phyloP scores from a whole-genome alignment of 2,113 vertebrate species.

The Ceyx margarethae region DNA sequence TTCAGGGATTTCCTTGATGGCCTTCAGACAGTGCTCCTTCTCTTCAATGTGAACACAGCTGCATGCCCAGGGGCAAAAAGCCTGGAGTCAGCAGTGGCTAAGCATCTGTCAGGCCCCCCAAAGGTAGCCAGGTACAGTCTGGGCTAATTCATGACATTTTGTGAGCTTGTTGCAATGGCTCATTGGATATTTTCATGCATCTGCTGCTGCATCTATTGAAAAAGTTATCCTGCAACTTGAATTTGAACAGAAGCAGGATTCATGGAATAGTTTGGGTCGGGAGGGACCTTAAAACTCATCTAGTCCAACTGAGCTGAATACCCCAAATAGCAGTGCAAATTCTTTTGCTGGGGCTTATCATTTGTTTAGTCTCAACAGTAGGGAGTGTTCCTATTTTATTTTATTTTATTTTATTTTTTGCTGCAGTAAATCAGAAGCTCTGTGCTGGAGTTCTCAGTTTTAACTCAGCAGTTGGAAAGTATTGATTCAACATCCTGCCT shows the following conservation, averaged over 20 bases:
- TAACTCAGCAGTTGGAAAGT: not conserved
- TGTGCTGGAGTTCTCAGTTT: not conserved
- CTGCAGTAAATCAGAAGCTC: not conserved
- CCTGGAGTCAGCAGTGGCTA: not conserved
- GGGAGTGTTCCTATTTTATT: not conserved
- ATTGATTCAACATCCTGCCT: not conserved
- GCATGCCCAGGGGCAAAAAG: fast-evolving
- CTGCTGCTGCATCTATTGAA: not conserved
- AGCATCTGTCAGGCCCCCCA: not conserved
- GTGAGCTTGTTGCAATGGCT: not conserved
- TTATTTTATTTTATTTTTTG: not conserved
- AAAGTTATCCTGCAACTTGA: not conserved
- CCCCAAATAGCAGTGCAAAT: not conserved
- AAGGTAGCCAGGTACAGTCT: not conserved
- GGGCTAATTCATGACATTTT: not conserved
- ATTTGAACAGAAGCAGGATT: not conserved
- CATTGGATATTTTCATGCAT: not conserved
- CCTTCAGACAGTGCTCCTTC: not conserved
- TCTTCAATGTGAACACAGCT: not conserved
- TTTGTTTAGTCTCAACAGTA: not conserved
- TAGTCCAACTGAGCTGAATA: not conserved
- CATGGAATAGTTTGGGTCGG: not conserved
- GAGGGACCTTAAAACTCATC: not conserved
- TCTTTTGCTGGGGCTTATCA: not conserved
- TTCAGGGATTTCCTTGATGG: not conserved